Base-by-base conservation (phyloP, 1,140 invertebrate genomes). In the Ceratina australensis region DNA sequence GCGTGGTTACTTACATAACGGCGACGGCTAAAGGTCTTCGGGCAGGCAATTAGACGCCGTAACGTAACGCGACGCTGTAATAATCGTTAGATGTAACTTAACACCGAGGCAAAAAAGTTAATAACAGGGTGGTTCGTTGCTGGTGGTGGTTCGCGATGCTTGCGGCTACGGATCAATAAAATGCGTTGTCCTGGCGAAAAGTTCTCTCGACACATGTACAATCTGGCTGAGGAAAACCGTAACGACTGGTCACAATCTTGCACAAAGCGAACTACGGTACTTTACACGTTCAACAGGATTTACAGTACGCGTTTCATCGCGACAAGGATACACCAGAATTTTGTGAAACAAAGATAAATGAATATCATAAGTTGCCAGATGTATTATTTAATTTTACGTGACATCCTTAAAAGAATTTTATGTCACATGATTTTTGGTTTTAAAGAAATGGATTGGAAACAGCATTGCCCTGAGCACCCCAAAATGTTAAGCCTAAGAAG, bases 141-240 rank as follows among this genome's bases (percentile, higher is more conserved):
- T 42, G 33, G 5, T 42, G 33, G 33, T 42, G 33, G 52, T 16
- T 24, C 12, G 22, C 59, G 47, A 49, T 60, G 49, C 24, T 63
- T 71, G 74, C 47, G 74, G 74, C 65, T 50, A 15, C 57, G 57
- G 67, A 77, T 77, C 74, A 18, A 77, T 77, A 77, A 75, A 75
- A 47, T 56, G 33, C 63, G 63, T 49, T 24, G 16, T 22, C 22
- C 22, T 49, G 20, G 22, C 22, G 28, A 28, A 64, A 57, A 47
- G 54, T 71, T 24, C 7, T 59, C 42, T 33, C 5, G 7, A 42
- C 33, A 42, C 33, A 42, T 22, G 28, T 42, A 26, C 18, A 22
- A 50, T 0, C n/a, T 42, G 3, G 33, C 5, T 10, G 33, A 42
- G 50, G 0, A 24, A 42, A 20, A 16, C 47, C 3, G 28, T 54